Conservation (phyloP, 1,140 invertebrate species). For the Atta cephalotes region DNA sequence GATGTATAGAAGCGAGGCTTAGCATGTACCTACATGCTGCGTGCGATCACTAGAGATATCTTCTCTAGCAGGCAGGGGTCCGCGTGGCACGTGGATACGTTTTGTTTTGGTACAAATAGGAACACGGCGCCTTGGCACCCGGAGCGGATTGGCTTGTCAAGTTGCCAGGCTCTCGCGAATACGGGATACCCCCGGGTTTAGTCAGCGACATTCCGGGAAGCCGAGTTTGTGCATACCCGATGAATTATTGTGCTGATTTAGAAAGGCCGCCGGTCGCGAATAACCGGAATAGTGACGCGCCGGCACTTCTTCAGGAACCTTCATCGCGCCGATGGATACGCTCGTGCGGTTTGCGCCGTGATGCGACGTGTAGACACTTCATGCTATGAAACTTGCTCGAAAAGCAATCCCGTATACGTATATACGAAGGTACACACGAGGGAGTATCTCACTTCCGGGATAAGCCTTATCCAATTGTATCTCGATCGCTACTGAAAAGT, state of each 20-base stretch:
- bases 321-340: slow-evolving; percentile 17
- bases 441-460: not conserved
- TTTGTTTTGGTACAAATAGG: slow-evolving; percentile 84
- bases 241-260: slow-evolving; percentile 83
- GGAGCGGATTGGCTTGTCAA: slow-evolving; percentile 83
- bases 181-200: slow-evolving; percentile 79
- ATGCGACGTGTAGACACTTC: not conserved
- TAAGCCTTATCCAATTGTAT: slow-evolving; percentile 36
- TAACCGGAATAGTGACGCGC: slow-evolving; percentile 45
- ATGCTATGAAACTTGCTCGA: not conserved
- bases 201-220: slow-evolving; percentile 82
- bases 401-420: not conserved
- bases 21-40: not conserved
- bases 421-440: not conserved
- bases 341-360: not conserved
- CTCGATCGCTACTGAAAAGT: slow-evolving; percentile 47
- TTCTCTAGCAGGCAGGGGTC: slow-evolving; percentile 40
- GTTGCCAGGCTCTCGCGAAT: slow-evolving; percentile 79
- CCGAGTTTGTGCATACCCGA: slow-evolving; percentile 71
- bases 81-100: slow-evolving; percentile 78
- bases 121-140: slow-evolving; percentile 83
- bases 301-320: slow-evolving; percentile 48
- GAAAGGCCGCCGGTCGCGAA: slow-evolving; percentile 63
- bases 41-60: slow-evolving; percentile 39
- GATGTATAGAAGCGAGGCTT: not conserved